Base-by-base conservation (phyloP, 2,888 invertebrate genomes). In the Thecocarcelia acutangulata region DNA sequence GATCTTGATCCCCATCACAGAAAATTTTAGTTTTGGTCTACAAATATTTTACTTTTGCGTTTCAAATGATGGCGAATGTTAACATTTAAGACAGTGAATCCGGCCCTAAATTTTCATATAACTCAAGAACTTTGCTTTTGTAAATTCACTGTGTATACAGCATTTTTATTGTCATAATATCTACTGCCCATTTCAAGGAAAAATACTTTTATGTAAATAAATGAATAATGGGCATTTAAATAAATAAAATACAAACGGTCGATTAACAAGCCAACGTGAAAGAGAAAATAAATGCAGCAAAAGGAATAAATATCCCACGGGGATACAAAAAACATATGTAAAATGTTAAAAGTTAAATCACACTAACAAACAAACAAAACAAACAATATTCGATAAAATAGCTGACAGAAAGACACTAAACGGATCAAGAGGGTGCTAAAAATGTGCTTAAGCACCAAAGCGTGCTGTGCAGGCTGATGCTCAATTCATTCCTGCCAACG, bases 291-390 rank as follows among this genome's bases (percentile, higher is more conserved):
- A 54, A 61, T 15, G 37, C 33, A 73, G 28, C 40, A 50, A 44
- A 59, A 56, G 37, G 24, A 40, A 63, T 74, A 83, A 80, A 68
- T 75, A 89, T 90, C 90, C 90, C 90, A 90, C 90, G 90, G 89
- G 90, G 90, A 90, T 90, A 90, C 90, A 89, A 86, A 85, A 90
- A 90, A 90, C 91, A 90, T 90, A 90, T 91, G 91, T 90, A 90
- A 91, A 90, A 86, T 88, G 89, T 90, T 37, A 59, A 48, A 46
- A 46, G 21, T 58, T 88, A 89, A 78, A 78, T 88, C 88, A 84
- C 83, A 82, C 72, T 73, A 59, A 85, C 85, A 86, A 68, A 68
- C 59, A 68, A 61, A 61, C 70, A 64, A 78, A 74, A 85, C 85
- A 86, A 59, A 70, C 69, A 63, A 80, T 54, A 59, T 85, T 50